Conservation (phyloP, 2,888 invertebrate species). For the Malthinus seriepunctatus region DNA sequence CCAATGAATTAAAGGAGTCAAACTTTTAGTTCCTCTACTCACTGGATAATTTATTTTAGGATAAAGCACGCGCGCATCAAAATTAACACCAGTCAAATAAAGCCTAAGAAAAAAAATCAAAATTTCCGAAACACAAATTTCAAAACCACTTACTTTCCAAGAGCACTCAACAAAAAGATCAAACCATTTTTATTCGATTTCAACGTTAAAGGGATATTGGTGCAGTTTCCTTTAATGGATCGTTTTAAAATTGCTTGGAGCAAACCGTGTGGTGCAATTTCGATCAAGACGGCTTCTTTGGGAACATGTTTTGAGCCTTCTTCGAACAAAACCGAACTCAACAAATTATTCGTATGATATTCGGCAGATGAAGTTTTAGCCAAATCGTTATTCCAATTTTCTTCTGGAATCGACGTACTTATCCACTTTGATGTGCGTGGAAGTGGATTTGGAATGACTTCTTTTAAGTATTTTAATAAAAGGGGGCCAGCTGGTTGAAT, state of each 20-base stretch:
- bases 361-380: conserved; percentile 64
- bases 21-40: conserved; percentile 81
- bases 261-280: conserved; percentile 89
- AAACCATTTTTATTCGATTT: conserved; percentile 68
- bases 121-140: neutral
- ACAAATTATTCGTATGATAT: conserved; percentile 69
- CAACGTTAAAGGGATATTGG: conserved; percentile 77
- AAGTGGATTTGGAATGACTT: conserved; percentile 56
- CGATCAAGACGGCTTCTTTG: conserved; percentile 79
- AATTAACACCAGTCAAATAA: conserved; percentile 78
- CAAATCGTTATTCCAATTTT: conserved; percentile 61
- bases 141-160: conserved; percentile 63
- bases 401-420: conserved; percentile 66
- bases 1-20: conserved; percentile 83
- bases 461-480: conserved; percentile 52
- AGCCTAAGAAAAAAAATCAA: conserved; percentile 58
- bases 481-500: conserved; percentile 61
- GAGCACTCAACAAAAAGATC: conserved; percentile 62
- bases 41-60: conserved; percentile 81
- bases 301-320: conserved; percentile 82
- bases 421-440: conserved; percentile 66
- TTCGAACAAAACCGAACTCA: conserved; percentile 76
- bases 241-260: conserved; percentile 85
- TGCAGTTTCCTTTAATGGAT: conserved; percentile 70
- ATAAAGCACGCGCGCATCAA: conserved; percentile 77